Percentiles rank a stretch among this genome's conserved stretches.
Evolutionary conservation across 2,888 invertebrate genomes (phyloP).

Genomic region (Acleris literana): DNA sequence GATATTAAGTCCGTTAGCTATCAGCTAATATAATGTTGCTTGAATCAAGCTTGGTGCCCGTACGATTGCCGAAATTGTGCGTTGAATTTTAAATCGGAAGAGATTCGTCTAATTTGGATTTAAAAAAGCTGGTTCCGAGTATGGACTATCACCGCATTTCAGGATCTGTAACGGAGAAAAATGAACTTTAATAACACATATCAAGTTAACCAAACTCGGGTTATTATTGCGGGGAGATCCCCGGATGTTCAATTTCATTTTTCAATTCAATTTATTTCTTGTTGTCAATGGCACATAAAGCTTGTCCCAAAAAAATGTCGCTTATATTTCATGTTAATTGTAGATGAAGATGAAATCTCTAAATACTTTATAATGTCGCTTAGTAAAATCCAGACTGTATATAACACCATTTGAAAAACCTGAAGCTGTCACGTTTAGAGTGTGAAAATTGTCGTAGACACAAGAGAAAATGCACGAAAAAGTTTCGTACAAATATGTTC

Average conservation of each 20-base stretch:
- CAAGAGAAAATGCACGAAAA: too few species aligned
- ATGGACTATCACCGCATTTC: conserved; percentile 76
- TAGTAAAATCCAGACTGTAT: too few species aligned
- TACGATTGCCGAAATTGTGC: conserved; percentile 44
- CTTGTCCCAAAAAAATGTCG: too few species aligned
- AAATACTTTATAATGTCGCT: too few species aligned
- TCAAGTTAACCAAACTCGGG: neutral
- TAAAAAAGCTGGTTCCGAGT: conserved; percentile 57
- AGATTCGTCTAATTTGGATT: conserved; percentile 53
- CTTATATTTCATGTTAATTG: too few species aligned
- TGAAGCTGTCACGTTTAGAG: too few species aligned
- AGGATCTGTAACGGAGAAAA: conserved; percentile 70
- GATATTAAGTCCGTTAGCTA: conserved; percentile 43
- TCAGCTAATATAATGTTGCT: conserved; percentile 38
- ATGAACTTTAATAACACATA: conserved; percentile 5
- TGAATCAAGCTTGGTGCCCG: conserved; percentile 41
- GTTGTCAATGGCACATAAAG: too few species aligned
- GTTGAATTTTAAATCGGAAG: conserved; percentile 36
- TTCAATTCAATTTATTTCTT: too few species aligned
- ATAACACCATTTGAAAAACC: too few species aligned
- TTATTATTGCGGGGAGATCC: neutral
- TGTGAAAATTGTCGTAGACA: too few species aligned
- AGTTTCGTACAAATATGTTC: too few species aligned
- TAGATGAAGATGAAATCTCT: too few species aligned
- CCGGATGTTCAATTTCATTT: neutral